These are phyloP conservation scores for Ptilorrhoa leucosticta DNA, from an alignment of 2,113 vertebrate species.

Conservation along the genomic window DNA sequence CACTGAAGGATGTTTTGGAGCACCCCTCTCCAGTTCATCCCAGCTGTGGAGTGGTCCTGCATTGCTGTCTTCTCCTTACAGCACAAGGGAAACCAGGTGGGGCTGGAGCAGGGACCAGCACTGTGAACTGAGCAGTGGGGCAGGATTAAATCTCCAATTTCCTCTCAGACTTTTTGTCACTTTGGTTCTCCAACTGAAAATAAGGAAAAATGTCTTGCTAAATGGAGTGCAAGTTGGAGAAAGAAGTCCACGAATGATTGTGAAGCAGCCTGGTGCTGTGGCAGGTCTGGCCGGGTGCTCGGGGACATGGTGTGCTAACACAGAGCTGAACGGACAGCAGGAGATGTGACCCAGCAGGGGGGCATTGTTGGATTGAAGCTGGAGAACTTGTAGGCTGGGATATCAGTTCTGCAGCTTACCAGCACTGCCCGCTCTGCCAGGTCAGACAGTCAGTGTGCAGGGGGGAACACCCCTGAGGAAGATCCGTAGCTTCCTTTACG, in stretches of 20 bases:
- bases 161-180: background rate
- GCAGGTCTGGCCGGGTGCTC: background rate
- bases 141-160: background rate
- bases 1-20: background rate
- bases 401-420: background rate
- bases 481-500: accelerated
- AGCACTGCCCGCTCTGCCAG: background rate
- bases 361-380: background rate
- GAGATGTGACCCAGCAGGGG: background rate
- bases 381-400: background rate
- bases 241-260: background rate
- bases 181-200: background rate
- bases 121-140: no score
- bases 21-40: background rate
- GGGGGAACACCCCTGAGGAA: background rate
- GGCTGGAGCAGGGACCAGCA: background rate
- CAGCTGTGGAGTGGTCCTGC: background rate
- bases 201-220: background rate
- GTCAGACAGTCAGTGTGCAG: background rate
- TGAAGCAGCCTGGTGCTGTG: background rate
- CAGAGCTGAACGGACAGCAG: background rate
- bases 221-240: background rate
- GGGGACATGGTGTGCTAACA: background rate
- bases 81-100: background rate
- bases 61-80: background rate